Base-by-base conservation (phyloP, 2,113 vertebrate genomes). In the Kobus ellipsiprymnus region DNA sequence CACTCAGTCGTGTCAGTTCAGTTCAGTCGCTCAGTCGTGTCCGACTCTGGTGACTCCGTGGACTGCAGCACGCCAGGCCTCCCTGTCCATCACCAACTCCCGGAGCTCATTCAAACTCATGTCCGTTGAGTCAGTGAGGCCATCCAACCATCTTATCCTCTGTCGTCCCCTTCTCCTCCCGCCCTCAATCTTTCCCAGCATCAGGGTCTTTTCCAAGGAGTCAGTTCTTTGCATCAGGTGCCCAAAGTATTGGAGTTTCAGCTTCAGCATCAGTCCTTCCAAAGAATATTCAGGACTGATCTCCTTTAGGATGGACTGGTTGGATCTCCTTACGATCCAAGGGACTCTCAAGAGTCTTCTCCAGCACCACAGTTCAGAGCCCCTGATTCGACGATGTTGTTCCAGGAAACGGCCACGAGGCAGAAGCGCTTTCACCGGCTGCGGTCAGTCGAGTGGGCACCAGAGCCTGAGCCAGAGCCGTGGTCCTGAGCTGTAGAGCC, bases 31-130 rank as follows among this genome's bases (percentile, higher is more conserved):
- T 64, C 29, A 62, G 60, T 33, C 7, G 1, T 64, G 60, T 64
- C 60, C 1, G 1, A 64, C 30, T 64, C 62, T 2, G 1, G 62
- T 0, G 1, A 64, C 62, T 16, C 7, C 15, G 0, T 33, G 62
- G 3, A 64, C 15, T 33, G 30, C 30, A 64, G 62, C 15, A n/a
- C 3, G 3, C 62, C 62, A 64, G 62, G 62, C 62, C 15, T 64
- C 62, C 30, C 15, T 64, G 30, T n/a, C 62, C 62, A 4, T 64
- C 62, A 64, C 62, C 62, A 64, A 17, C 62, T 62, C 30, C 60
- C 6, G 7, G 60, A 62, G 30, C 60, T 62, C 33, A 16, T 62
- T 33, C 14, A 62, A 7, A 62, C 2, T 15, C 60, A 33, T 62
- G 60, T 33, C 60, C 6, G 3, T 33, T 33, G 14, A 33, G 60